Base-by-base conservation (phyloP, 2,797 vertebrate species). In the Helicolenus hilgendorfi region DNA sequence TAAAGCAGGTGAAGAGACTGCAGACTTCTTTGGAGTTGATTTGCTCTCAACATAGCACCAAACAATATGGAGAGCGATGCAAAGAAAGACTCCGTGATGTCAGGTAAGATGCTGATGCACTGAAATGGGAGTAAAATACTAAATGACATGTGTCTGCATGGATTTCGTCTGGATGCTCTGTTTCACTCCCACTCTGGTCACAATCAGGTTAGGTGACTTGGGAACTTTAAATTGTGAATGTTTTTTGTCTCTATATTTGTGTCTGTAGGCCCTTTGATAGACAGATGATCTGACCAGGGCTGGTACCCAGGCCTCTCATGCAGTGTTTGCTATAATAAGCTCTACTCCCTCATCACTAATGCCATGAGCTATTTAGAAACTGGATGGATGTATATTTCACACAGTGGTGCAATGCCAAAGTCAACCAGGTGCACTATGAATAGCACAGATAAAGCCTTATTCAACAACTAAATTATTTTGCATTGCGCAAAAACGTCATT, bases 1-100 rank as follows among this genome's bases (percentile, higher is more conserved):
- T 89, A 38, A 86, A 75, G 56, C 60, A 85, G 27, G 88, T 92
- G 36, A 92, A 92, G 65, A 78, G 84, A 18, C 56, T 92, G 8
- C 88, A 89, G 49, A 49, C 72, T 0, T 83, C 78, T 71, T 33
- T 92, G 79, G 88, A 90, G 56, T 20, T 86, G 35, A 86, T 92
- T 73, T 83, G 84, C 56, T 86, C 81, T n/a, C 72, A 72, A 11
- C 35, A 56, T 2, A 72, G 59, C 11, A 1, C 20, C 26, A 77
- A 24, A 56, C 83, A 22, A 6, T 92, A 84, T 77, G 85, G 88
- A 71, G 56, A 82, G 14, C 72, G 38, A 80, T 85, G 81, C 55
- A 87, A 67, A 62, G 69, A 76, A 69, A 35, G 33, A 11, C 69
- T 90, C 24, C 7, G 1, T 11, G 41, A 20, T 18, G 24, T 90